phyloP scores from a whole-genome alignment of 2,113 vertebrate species.

The Malurus cyaneus region DNA sequence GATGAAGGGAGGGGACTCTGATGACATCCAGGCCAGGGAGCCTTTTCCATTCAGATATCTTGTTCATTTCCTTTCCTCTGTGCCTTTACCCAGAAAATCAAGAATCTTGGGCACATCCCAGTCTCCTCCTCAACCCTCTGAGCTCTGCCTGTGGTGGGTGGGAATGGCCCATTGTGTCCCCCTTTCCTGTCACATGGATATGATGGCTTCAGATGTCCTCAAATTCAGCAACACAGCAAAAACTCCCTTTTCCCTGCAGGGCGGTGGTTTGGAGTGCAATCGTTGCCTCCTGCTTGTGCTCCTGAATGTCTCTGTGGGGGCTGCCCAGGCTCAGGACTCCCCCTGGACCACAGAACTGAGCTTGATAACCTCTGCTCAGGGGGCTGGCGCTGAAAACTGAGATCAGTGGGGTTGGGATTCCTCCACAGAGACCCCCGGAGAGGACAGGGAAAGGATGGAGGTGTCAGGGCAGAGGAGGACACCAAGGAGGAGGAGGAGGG shows the following conservation, averaged over 20 bases:
- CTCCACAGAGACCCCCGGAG: not conserved
- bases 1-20: not conserved
- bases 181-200: not conserved
- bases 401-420: not conserved
- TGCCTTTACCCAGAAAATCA: not conserved
- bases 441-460: not conserved
- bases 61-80: not conserved
- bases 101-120: not conserved
- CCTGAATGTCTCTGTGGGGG: not conserved
- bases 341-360: fast-evolving
- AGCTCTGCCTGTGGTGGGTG: not conserved
- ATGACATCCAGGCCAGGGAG: not conserved
- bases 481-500: not conserved
- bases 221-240: fast-evolving
- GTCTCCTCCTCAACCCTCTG: not conserved
- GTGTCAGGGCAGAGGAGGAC: not conserved
- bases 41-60: not conserved
- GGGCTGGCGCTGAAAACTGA: not conserved
- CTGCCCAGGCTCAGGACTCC: not conserved
- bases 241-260: not conserved
- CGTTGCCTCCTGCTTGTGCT: not conserved
- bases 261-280: not conserved
- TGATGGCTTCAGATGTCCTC: not conserved
- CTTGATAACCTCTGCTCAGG: not conserved
- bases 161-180: too few species aligned